Conservation (phyloP, 2,113 vertebrate species). For the Balaeniceps rex region DNA sequence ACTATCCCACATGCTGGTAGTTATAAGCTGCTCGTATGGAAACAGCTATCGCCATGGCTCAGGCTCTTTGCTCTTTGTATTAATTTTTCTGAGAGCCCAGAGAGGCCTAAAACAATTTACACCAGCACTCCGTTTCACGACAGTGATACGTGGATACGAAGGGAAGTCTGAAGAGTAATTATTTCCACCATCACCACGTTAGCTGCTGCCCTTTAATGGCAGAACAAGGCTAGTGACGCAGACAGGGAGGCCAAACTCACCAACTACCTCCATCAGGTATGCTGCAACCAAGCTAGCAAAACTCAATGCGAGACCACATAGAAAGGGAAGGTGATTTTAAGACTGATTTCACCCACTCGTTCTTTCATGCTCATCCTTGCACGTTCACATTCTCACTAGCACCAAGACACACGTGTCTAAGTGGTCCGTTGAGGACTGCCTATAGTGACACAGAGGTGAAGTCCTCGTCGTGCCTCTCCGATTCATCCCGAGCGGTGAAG, state of each 20-base stretch:
- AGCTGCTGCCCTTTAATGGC: background rate
- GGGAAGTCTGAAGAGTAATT: background rate
- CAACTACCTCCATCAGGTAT: background rate
- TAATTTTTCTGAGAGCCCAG: background rate
- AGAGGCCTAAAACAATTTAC: background rate
- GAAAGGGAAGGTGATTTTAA: background rate
- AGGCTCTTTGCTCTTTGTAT: background rate
- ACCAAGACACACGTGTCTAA: background rate
- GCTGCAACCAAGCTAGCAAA: background rate
- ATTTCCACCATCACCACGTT: background rate
- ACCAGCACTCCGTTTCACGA: background rate
- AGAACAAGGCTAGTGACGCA: background rate
- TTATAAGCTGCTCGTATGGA: background rate
- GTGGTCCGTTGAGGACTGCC: background rate
- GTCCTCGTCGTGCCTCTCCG: background rate
- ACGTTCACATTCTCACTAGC: background rate
- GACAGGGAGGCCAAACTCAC: background rate
- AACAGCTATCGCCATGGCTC: background rate
- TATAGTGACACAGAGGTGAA: background rate
- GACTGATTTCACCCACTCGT: background rate
- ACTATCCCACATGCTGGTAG: background rate
- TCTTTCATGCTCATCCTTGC: background rate
- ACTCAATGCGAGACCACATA: background rate
- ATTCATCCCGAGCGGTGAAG: background rate
- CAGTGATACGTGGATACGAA: background rate